Evolutionary conservation across 2,113 vertebrate genomes (phyloP).

Genomic region (Menidia beryllina): DNA sequence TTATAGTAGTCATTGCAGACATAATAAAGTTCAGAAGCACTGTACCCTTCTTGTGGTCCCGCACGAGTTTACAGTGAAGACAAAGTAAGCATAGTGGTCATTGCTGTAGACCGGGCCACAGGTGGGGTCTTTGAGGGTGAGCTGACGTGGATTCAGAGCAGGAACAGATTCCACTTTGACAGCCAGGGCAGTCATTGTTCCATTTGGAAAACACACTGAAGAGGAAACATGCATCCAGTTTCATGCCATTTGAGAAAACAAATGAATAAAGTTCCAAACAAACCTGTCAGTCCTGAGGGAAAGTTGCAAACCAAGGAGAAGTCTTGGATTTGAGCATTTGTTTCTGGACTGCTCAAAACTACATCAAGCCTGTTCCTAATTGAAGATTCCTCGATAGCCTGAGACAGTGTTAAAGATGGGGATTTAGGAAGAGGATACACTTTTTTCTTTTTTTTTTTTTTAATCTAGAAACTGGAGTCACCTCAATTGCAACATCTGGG

Average conservation of each 20-base stretch:
- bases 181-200: slow-evolving; percentile 74
- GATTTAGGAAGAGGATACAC: too few relatives aligned
- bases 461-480: background rate
- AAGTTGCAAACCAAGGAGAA: slow-evolving; percentile 72
- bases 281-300: slow-evolving; percentile 54
- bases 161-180: slow-evolving; percentile 75
- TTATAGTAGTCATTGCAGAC: too few relatives aligned
- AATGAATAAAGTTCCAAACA: slow-evolving; percentile 23
- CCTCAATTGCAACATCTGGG: slow-evolving; percentile 58
- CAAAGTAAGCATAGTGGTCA: slow-evolving; percentile 70
- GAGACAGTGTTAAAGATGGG: background rate
- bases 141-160: slow-evolving; percentile 50
- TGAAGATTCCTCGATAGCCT: slow-evolving; percentile 54
- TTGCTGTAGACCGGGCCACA: slow-evolving; percentile 75
- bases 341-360: slow-evolving; percentile 38
- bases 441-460: too few relatives aligned
- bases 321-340: slow-evolving; percentile 19
- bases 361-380: slow-evolving; percentile 66
- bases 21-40: background rate
- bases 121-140: slow-evolving; percentile 70
- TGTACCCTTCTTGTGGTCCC: slow-evolving; percentile 78
- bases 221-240: too few relatives aligned
- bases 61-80: slow-evolving; percentile 74
- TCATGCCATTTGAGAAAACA: too few relatives aligned
- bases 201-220: slow-evolving; percentile 80